These are phyloP conservation scores for Rhinolophus ferrumequinum DNA, from an alignment of 2,113 vertebrate species.

Conservation along the genomic window DNA sequence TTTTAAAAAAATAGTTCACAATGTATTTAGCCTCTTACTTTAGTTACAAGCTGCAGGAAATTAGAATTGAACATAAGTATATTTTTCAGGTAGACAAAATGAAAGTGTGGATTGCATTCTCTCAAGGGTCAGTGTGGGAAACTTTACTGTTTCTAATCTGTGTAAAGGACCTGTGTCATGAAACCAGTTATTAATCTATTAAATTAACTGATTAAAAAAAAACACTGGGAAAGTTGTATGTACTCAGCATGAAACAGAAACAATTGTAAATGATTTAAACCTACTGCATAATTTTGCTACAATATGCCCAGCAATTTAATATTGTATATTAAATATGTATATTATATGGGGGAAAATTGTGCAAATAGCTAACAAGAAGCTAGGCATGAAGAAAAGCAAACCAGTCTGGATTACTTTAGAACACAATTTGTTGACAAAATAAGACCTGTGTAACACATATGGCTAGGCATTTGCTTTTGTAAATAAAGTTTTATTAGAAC, in stretches of 20 bases:
- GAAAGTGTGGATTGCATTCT: constrained; percentile 17
- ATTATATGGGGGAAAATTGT: neutral
- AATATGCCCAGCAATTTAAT: neutral
- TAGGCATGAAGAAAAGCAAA: neutral
- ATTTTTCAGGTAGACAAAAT: constrained; percentile 40
- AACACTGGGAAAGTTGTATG: neutral
- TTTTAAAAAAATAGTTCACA: constrained; percentile 25
- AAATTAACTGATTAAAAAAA: neutral
- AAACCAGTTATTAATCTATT: constrained; percentile 35
- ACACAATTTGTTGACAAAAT: neutral
- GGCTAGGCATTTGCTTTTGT: neutral
- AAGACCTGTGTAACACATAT: neutral
- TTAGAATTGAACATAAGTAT: constrained; percentile 37
- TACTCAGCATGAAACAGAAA: neutral
- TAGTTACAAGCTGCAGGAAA: constrained; percentile 26
- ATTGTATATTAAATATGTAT: neutral
- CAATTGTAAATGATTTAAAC: neutral
- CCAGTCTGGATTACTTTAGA: neutral
- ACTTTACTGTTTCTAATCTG: neutral
- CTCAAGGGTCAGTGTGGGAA: neutral
- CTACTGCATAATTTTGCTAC: neutral
- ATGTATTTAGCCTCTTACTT: constrained; percentile 17
- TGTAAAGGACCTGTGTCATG: constrained; percentile 1
- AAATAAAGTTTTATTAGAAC: neutral
- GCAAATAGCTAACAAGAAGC: neutral